Evolutionary conservation across 2,113 vertebrate genomes (phyloP).

Genomic region (Forbesichthys agassizii): DNA sequence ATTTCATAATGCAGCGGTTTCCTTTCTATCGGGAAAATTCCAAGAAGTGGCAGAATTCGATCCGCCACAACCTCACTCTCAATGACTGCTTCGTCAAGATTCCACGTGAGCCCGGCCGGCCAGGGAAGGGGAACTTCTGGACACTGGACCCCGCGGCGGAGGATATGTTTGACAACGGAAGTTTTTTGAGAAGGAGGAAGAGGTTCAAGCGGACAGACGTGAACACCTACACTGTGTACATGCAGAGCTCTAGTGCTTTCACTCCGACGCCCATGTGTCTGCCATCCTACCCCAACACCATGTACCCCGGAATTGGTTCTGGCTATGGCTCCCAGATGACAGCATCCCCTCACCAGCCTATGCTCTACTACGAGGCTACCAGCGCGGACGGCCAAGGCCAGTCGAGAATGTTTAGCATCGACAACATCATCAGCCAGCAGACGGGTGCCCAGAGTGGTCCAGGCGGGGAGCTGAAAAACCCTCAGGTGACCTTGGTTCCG

Average conservation of each 20-base stretch:
- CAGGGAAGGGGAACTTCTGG: conserved; percentile 88
- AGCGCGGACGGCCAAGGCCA: conserved; percentile 74
- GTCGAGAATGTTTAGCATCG: conserved; percentile 91
- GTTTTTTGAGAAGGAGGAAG: conserved; percentile 83
- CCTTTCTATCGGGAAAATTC: conserved; percentile 97
- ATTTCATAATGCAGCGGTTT: conserved; percentile 97
- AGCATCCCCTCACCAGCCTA: conserved; percentile 74
- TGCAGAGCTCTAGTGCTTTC: conserved; percentile 88
- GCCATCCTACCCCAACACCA: conserved; percentile 74
- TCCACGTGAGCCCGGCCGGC: conserved; percentile 83
- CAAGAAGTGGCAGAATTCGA: conserved; percentile 92
- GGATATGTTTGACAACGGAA: conserved; percentile 90
- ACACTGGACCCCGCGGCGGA: conserved; percentile 84
- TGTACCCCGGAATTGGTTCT: conserved; percentile 75
- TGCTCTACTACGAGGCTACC: conserved; percentile 80
- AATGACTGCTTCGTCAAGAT: conserved; percentile 90
- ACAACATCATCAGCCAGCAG: conserved; percentile 90
- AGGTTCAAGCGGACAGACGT: conserved; percentile 88
- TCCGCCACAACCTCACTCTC: conserved; percentile 86
- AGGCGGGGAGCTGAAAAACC: conserved; percentile 65
- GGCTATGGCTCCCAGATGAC: conserved; percentile 76
- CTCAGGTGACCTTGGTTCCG: conserved; percentile 69
- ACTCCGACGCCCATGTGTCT: conserved; percentile 78
- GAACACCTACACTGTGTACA: conserved; percentile 87
- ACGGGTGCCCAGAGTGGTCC: conserved; percentile 76